phyloP scores from a whole-genome alignment of 2,888 invertebrate species.

The Conus canariensis region DNA sequence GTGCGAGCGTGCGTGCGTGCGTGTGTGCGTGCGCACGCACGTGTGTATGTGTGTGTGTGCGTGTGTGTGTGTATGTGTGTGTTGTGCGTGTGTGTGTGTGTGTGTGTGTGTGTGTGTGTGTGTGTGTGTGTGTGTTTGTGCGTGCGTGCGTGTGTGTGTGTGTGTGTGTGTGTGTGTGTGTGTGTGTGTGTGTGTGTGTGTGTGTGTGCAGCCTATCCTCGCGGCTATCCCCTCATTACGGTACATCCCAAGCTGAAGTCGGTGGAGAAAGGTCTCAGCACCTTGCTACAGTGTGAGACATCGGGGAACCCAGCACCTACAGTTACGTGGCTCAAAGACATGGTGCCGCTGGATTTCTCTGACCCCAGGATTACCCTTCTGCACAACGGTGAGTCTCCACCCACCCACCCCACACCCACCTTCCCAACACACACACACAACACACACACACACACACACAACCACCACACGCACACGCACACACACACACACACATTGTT shows the following conservation, averaged over 20 bases:
- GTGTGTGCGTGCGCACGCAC: background rate
- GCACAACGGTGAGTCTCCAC: background rate
- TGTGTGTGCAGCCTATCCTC: background rate
- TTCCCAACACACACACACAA: too few species aligned
- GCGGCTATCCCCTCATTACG: background rate
- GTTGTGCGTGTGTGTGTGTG: background rate
- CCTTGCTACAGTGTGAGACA: conserved; percentile 1
- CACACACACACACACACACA: too few species aligned
- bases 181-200: background rate
- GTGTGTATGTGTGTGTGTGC: background rate
- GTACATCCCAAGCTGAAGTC: conserved; percentile 13
- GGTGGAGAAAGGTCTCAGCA: conserved; percentile 14
- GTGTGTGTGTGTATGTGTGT: background rate
- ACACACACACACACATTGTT: too few species aligned
- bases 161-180: background rate
- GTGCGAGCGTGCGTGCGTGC: background rate
- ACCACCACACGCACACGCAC: too few species aligned
- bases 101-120: background rate
- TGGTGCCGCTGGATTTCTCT: background rate
- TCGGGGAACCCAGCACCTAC: background rate
- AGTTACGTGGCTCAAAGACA: background rate
- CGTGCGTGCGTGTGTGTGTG: background rate
- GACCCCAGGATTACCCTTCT: conserved; percentile 13
- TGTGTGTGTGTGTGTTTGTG: background rate
- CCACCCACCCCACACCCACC: too few species aligned